Percentiles rank a stretch among this genome's conserved stretches.
These are phyloP conservation scores for Ridgeia piscesae DNA, from an alignment of 1,140 invertebrate species.

Conservation along the genomic window DNA sequence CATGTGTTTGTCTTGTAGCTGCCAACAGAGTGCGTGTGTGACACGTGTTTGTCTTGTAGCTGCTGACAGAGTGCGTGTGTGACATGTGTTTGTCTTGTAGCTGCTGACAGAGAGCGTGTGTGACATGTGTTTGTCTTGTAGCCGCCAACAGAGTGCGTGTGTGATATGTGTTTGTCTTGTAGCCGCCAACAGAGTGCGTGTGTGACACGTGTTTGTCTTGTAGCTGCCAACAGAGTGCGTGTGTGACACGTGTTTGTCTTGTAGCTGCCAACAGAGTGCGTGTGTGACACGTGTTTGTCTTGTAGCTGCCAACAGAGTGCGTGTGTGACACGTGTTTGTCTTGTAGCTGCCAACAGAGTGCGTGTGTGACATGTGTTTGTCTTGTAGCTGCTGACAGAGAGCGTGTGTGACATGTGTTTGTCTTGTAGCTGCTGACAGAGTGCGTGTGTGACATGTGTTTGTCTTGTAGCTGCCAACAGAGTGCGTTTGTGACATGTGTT, in stretches of 20 bases:
- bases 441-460: slow-evolving; percentile 54
- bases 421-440: slow-evolving; percentile 32
- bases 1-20: slow-evolving; percentile 5
- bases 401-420: slow-evolving; percentile 54
- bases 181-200: slow-evolving; percentile 17
- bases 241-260: background rate
- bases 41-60: slow-evolving; percentile 61
- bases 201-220: slow-evolving; percentile 61
- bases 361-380: background rate
- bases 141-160: slow-evolving; percentile 17
- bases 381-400: background rate
- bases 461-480: slow-evolving; percentile 62
- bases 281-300: slow-evolving; percentile 58
- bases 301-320: slow-evolving; percentile 59
- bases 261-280: background rate
- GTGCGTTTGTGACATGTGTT: background rate
- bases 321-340: too few species aligned
- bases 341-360: too few species aligned
- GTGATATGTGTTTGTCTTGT: slow-evolving; percentile 55
- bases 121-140: background rate
- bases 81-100: too few species aligned
- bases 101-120: too few species aligned
- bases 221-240: slow-evolving; percentile 57
- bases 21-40: slow-evolving; percentile 33
- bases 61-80: slow-evolving; percentile 51